Base-by-base conservation (phyloP, 1,140 invertebrate species). In the Microplitis mediator region DNA sequence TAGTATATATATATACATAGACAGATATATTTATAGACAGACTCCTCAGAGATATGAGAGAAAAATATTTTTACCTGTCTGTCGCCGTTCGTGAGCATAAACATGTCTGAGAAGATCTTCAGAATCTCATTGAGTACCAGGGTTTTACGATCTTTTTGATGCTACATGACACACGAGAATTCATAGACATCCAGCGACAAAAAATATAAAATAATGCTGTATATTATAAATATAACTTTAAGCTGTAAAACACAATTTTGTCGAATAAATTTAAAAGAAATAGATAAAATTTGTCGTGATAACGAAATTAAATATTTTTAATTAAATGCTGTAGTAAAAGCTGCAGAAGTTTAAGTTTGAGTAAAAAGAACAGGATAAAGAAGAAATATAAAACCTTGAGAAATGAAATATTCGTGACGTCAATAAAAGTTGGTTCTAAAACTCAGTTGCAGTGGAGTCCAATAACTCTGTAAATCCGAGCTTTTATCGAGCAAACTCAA, bases 401-500 rank as follows among this genome's bases (percentile, higher is more conserved):
- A 13, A 62, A 51, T 13, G 52, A 67, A 54, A 16, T 34, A 50
- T 16, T 36, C 62, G 8, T 9, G 52, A 67, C n/a, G 50, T 58
- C 23, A 67, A 67, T 51, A 62, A 35, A 62, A 62, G 32, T 62
- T 35, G 60, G 60, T 45, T 45, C 39, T 45, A 36, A 62, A 62
- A 32, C 34, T n/a, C 32, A 45, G 39, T 45, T 45, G 45, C 36
- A 31, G 13, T 4, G n/a, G 36, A 36, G 63, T 23, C 51, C 8
- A 11, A 67, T 67, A 67, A 67, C 50, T 52, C 39, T 13, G 36
- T 23, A 67, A 67, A 67, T 67, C 65, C 65, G 34, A 35, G 52
- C 71, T 72, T 65, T 61, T 67, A 67, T 61, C 65, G 71, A 72
- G 52, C 64, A 60, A 72, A 72, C 65, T 72, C 64, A 65, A 67